phyloP scores from a whole-genome alignment of 2,888 invertebrate species.

The Melanargia galathea region DNA sequence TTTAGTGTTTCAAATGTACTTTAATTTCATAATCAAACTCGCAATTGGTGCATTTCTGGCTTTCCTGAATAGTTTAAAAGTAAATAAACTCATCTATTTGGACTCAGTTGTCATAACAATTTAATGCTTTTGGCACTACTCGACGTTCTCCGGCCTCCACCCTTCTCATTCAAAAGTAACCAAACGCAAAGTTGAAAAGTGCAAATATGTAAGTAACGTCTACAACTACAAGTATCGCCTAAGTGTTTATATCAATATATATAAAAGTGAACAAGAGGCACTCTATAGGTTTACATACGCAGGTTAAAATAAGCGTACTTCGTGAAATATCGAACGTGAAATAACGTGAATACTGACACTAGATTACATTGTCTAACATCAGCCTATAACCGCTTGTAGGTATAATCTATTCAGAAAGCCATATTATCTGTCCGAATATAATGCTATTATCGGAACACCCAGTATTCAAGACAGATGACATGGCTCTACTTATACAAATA shows the following conservation, averaged over 20 bases:
- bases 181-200: conserved; percentile 48
- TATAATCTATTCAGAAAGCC: conserved; percentile 37
- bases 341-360: conserved; percentile 57
- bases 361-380: conserved; percentile 53
- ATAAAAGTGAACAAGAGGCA: conserved; percentile 83
- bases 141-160: conserved; percentile 58
- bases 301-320: conserved; percentile 79
- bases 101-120: conserved; percentile 13
- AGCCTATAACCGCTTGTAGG: conserved; percentile 44
- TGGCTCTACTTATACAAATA: conserved; percentile 33
- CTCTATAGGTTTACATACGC: conserved; percentile 81
- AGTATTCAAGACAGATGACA: conserved; percentile 34
- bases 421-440: conserved; percentile 29
- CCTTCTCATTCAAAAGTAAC: conserved; percentile 46
- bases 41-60: neutral
- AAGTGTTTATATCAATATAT: conserved; percentile 79
- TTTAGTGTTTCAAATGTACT: neutral
- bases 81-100: neutral
- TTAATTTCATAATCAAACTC: neutral
- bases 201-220: conserved; percentile 61
- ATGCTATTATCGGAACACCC: conserved; percentile 24
- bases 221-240: conserved; percentile 65
- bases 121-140: conserved; percentile 64
- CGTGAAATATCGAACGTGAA: conserved; percentile 72
- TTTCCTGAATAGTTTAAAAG: neutral